phyloP scores from a whole-genome alignment of 2,888 invertebrate genomes.

The Cheilosia pagana region DNA sequence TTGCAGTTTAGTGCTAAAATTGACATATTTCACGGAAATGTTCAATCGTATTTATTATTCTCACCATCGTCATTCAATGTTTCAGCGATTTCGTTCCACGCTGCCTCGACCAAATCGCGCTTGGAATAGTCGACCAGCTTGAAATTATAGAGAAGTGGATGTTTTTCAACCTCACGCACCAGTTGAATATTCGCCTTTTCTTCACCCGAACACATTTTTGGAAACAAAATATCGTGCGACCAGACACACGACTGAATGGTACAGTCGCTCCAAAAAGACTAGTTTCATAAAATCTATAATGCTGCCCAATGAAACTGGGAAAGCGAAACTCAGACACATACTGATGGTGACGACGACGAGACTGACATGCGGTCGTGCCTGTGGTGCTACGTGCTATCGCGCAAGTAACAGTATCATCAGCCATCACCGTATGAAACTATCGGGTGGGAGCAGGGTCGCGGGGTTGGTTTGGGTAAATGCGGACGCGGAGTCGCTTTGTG shows the following conservation, averaged over 20 bases:
- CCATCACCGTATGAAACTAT: slow-evolving; percentile 1
- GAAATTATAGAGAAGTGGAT: slow-evolving; percentile 27
- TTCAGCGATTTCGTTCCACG: slow-evolving; percentile 31
- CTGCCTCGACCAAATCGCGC: slow-evolving; percentile 16
- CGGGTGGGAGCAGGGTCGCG: neutral
- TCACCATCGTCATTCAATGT: slow-evolving; percentile 9
- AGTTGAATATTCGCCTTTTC: slow-evolving; percentile 10
- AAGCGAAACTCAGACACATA: too few species aligned
- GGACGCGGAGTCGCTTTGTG: too few species aligned
- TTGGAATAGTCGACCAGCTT: slow-evolving; percentile 18
- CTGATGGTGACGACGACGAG: too few species aligned
- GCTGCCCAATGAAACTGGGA: slow-evolving; percentile 8
- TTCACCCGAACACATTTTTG: slow-evolving; percentile 17
- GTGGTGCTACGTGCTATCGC: neutral
- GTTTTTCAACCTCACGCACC: slow-evolving; percentile 34
- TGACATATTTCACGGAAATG: neutral
- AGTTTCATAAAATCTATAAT: slow-evolving; percentile 32
- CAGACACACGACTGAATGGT: slow-evolving; percentile 5
- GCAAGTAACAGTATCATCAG: too few species aligned
- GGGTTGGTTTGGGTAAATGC: neutral
- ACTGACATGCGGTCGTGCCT: slow-evolving; percentile 5
- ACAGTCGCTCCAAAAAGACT: slow-evolving; percentile 31
- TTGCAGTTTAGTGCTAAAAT: slow-evolving; percentile 17
- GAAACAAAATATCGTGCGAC: neutral
- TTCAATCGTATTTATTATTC: neutral